Evolutionary conservation across 2,888 invertebrate genomes (phyloP), one percentile per base, ranked within the genome.

Genomic region (Morpho helenor): DNA sequence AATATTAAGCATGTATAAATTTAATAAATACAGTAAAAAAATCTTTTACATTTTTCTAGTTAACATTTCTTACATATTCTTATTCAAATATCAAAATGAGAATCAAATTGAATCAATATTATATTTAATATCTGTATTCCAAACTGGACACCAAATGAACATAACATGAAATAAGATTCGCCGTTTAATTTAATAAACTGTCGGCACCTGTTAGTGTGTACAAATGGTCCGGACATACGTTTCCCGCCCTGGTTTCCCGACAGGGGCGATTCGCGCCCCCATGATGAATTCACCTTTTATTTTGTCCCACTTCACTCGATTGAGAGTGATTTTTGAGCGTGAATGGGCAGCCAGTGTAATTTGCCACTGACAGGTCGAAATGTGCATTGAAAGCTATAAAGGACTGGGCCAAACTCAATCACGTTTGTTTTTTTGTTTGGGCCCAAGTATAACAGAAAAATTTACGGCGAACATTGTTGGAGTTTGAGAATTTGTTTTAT

Each of bases 251-350:
- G 82, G 82, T 82, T 83, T 80, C 74, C 84, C 80, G 71, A 68
- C 75, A 75, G 82, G 84, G 83, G 79, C 70, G 69, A 73, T 77
- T 79, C 82, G 80, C 83, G 75, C 83, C 84, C 85, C 84, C 75
- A 76, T 84, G 82, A 85, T 84, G 83, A 85, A 84, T 87, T 84
- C 80, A 80, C 84, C 87, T 90, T 87, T 88, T 87, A 87, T 88
- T 88, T 87, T 82, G 84, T 84, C 84, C 80, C 86, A 85, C 87
- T 87, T 84, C 82, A 82, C 85, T 84, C 88, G 84, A 88, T 89
- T 84, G 87, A 78, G 82, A 84, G 83, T 85, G 83, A 88, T 89
- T 90, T 89, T 88, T 84, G 85, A 87, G 84, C 86, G 84, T 84
- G 87, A 88, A 87, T 86, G 87, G 86, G 82, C 82, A 84, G 84